Evolutionary conservation across 2,888 invertebrate species (phyloP).

Genomic region (Monoplex corrugatus): DNA sequence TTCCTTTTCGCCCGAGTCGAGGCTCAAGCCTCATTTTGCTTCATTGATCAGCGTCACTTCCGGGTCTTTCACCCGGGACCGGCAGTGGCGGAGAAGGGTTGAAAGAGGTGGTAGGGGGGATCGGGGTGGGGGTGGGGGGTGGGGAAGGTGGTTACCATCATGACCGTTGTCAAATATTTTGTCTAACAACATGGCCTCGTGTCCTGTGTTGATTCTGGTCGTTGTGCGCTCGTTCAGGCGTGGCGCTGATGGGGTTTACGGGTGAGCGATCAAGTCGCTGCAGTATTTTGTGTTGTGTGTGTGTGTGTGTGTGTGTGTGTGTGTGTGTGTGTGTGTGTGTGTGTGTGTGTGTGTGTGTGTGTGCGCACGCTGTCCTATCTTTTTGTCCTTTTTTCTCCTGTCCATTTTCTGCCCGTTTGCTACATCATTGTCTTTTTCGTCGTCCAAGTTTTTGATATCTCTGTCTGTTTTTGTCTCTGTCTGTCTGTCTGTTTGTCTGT

Average conservation of each 20-base stretch:
- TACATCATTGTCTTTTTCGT: background rate
- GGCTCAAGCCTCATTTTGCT: slow-evolving; percentile 35
- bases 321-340: background rate
- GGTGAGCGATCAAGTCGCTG: background rate
- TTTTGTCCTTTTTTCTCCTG: background rate
- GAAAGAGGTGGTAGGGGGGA: background rate
- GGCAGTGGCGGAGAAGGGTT: background rate
- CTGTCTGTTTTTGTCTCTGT: background rate
- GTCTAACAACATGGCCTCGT: slow-evolving; percentile 29
- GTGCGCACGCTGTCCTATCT: background rate
- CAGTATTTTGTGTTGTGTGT: too few relatives aligned
- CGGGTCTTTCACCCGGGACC: slow-evolving; percentile 6
- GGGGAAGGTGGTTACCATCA: too few relatives aligned
- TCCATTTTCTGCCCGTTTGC: background rate
- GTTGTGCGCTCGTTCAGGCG: slow-evolving; percentile 19
- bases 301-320: background rate
- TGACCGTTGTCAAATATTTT: slow-evolving; percentile 21
- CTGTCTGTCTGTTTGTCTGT: background rate
- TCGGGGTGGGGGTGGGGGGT: background rate
- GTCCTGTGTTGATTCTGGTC: slow-evolving; percentile 18
- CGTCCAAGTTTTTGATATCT: background rate
- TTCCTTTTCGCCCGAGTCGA: slow-evolving; percentile 21
- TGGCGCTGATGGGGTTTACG: background rate
- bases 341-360: background rate
- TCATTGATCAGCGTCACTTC: slow-evolving; percentile 41